Percentiles rank a stretch among this genome's conserved stretches.
phyloP scores from a whole-genome alignment of 2,888 invertebrate genomes.

The Homarus gammarus region DNA sequence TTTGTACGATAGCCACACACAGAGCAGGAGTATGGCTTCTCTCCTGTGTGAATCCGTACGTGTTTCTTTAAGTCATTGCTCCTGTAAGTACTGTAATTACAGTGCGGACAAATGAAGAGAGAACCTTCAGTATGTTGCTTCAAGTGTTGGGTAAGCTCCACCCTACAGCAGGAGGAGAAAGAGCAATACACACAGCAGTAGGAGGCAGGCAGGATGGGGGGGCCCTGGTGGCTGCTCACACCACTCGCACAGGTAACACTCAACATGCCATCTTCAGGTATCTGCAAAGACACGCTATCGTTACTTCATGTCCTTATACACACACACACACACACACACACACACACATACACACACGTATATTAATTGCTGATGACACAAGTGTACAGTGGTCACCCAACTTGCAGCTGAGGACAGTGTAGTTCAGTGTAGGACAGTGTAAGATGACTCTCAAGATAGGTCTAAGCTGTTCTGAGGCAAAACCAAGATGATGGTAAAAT shows the following conservation, averaged over 20 bases:
- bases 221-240: background rate
- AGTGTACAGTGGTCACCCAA: too few relatives aligned
- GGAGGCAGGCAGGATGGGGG: background rate
- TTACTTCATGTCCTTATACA: background rate
- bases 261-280: conserved; percentile 1
- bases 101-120: conserved; percentile 35
- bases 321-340: too few relatives aligned
- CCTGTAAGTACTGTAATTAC: conserved; percentile 19
- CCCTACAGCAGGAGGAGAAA: background rate
- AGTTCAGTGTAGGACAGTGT: too few relatives aligned
- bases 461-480: too few relatives aligned
- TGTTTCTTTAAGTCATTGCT: conserved; percentile 52
- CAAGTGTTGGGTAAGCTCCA: conserved; percentile 28
- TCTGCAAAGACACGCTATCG: conserved; percentile 46
- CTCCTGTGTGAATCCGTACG: conserved; percentile 18
- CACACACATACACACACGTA: too few relatives aligned
- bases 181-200: conserved; percentile 17
- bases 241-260: background rate
- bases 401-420: too few relatives aligned
- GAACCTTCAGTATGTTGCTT: conserved; percentile 5
- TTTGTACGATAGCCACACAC: conserved; percentile 24
- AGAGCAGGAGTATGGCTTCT: conserved; percentile 34
- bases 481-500: too few relatives aligned
- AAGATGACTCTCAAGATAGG: too few relatives aligned
- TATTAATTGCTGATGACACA: too few relatives aligned